phyloP scores from a whole-genome alignment of 2,888 invertebrate species.

The Cylindroiulus punctatus region DNA sequence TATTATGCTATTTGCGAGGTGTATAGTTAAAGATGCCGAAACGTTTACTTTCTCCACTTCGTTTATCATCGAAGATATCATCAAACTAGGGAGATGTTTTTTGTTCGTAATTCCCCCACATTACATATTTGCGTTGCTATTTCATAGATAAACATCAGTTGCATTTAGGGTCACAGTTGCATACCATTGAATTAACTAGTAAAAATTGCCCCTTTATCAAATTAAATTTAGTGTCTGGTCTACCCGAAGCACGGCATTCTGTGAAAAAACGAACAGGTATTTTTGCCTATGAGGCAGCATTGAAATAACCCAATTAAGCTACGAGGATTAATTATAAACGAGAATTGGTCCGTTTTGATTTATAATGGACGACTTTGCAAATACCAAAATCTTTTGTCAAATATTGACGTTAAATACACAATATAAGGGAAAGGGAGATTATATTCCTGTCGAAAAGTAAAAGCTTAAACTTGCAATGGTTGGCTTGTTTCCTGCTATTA shows the following conservation, averaged over 20 bases:
- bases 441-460: not conserved
- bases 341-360: not conserved
- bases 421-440: not conserved
- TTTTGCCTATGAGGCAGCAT: not conserved
- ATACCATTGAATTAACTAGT: slow-evolving; percentile 29
- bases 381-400: not conserved
- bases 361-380: not conserved
- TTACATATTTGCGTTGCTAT: slow-evolving; percentile 33
- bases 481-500: not conserved
- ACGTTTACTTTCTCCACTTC: slow-evolving; percentile 38
- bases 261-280: not conserved
- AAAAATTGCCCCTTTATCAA: slow-evolving; percentile 31
- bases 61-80: slow-evolving; percentile 42
- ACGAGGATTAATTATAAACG: not conserved
- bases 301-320: not conserved
- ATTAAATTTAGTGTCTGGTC: slow-evolving; percentile 11
- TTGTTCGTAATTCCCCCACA: slow-evolving; percentile 22
- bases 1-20: slow-evolving; percentile 14
- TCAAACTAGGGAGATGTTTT: not conserved
- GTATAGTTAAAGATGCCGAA: slow-evolving; percentile 34
- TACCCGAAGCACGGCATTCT: not conserved
- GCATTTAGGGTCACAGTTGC: not conserved
- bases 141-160: slow-evolving; percentile 5
- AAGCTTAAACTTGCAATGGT: not conserved
- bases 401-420: not conserved